Conservation (phyloP, 2,888 invertebrate species). For the Aphrophora alni region DNA sequence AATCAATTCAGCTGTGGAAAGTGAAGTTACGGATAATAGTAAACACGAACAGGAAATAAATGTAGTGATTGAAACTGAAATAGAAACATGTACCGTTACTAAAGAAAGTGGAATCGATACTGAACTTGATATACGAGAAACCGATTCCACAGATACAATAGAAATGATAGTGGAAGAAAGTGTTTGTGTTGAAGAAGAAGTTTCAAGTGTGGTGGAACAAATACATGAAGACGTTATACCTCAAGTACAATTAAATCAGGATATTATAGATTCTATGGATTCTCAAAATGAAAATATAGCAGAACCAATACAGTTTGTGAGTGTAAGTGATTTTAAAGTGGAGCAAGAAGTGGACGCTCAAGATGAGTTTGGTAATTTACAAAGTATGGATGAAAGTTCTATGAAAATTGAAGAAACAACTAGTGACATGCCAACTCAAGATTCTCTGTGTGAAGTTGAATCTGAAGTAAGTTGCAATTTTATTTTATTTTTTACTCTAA, state of each 20-base stretch:
- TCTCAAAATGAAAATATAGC: slow-evolving; percentile 3
- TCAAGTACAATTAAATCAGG: not conserved
- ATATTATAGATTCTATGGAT: slow-evolving; percentile 4
- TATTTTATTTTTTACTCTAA: too few species aligned
- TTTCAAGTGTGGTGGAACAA: not conserved
- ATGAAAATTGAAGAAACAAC: not conserved
- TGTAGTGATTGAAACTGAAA: not conserved
- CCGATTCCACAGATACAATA: not conserved
- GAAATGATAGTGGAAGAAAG: not conserved
- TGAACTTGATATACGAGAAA: not conserved
- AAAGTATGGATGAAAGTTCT: not conserved
- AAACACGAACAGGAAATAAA: not conserved
- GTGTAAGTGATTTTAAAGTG: not conserved
- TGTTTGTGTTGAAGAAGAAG: not conserved
- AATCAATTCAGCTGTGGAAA: not conserved
- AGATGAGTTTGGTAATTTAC: not conserved
- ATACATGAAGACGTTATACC: not conserved
- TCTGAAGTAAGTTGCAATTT: not conserved
- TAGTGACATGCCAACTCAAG: not conserved
- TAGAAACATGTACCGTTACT: not conserved
- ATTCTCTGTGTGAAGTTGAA: not conserved
- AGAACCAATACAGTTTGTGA: not conserved
- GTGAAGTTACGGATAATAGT: not conserved
- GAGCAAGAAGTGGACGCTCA: not conserved
- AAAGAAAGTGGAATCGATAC: not conserved